Evolutionary conservation across 2,888 invertebrate species (phyloP), one percentile per base, ranked within the genome.

Genomic region (Aromia moschata): DNA sequence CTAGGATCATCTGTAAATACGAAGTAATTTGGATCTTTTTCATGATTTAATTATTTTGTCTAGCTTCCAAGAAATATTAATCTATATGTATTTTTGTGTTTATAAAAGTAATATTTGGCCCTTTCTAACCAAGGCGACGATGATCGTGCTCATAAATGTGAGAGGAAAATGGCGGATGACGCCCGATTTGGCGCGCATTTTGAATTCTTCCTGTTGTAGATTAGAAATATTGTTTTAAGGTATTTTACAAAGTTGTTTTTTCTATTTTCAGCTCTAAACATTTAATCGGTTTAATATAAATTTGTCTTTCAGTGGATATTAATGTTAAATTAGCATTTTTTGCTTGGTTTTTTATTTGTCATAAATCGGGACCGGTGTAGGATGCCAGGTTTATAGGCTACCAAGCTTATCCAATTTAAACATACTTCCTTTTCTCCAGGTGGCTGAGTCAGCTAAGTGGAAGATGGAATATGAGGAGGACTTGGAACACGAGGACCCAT

Each of bases 381-480:
- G 80, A 78, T 79, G 77, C 77, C 77, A 79, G 75, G 77, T 73
- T 79, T 77, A 77, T 70, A 69, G 77, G 75, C 77, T 78, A 73
- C 74, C 75, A 74, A 78, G 77, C 79, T 75, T 79, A 76, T 77
- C 74, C 73, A 77, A 72, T 74, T 83, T 72, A 71, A 83, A 82
- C 79, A 80, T 79, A 80, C 79, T 83, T 83, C 82, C 82, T 83
- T 82, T 83, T 82, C 83, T 82, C 79, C 83, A 83, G 83, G 83
- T 83, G 81, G 74, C 76, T 74, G 77, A 80, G 77, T 76, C 78
- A 77, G 77, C 75, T 76, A 73, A 67, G 69, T 70, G 73, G 75
- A 74, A 69, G 73, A 71, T 70, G 70, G 64, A 63, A 61, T 64
- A 63, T 63, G 67, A 58, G 60, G 60, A 68, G 70, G 72, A 73